Conservation (phyloP, 2,888 invertebrate genomes). For the Stenurella melanura region DNA sequence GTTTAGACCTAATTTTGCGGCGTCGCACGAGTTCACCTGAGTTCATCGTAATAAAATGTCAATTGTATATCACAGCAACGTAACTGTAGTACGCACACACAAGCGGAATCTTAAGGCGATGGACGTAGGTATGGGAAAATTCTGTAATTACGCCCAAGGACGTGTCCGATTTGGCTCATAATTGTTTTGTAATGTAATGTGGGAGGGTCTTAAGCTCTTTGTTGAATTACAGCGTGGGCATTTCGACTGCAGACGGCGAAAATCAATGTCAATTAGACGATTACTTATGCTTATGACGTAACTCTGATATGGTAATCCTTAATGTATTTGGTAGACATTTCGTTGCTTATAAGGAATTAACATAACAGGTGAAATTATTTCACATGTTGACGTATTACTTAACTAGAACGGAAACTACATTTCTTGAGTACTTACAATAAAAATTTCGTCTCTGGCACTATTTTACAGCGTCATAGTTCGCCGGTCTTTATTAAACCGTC, state of each 20-base stretch:
- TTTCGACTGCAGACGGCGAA: neutral
- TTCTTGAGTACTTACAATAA: too few species aligned
- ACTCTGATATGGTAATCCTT: neutral
- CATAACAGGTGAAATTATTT: neutral
- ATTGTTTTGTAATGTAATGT: slow-evolving; percentile 2
- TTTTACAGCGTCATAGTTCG: too few species aligned
- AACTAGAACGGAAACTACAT: neutral
- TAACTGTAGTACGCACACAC: slow-evolving; percentile 28
- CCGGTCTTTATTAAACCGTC: too few species aligned
- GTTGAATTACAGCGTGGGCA: neutral
- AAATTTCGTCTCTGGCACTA: too few species aligned
- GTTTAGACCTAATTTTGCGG: slow-evolving; percentile 30
- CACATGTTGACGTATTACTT: neutral
- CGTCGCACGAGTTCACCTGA: slow-evolving; percentile 24
- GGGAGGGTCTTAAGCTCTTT: slow-evolving; percentile 6
- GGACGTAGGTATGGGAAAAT: neutral
- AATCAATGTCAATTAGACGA: slow-evolving; percentile 6
- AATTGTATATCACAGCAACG: neutral
- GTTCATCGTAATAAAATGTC: slow-evolving; percentile 18
- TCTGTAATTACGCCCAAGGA: slow-evolving; percentile 6
- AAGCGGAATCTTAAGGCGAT: neutral
- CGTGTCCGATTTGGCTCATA: neutral
- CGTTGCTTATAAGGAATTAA: neutral
- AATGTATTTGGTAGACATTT: neutral
- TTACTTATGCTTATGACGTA: slow-evolving; percentile 5